Evolutionary conservation across 1,140 invertebrate species (phyloP).

Genomic region (Stratiolaelaps scimitus): DNA sequence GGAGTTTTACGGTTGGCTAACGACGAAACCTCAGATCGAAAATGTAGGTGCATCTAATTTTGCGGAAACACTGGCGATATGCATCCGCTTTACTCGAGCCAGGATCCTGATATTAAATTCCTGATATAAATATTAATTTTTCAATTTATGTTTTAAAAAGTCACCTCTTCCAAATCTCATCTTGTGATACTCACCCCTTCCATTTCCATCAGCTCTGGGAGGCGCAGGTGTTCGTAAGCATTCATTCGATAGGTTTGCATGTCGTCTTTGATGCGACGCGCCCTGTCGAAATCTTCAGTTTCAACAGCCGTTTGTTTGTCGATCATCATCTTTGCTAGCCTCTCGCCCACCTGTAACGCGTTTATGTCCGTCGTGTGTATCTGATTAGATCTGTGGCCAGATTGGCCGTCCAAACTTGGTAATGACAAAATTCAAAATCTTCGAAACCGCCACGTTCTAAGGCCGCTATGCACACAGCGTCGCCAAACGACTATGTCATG

Average conservation of each 20-base stretch:
- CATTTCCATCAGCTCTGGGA: constrained; percentile 63
- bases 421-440: background rate
- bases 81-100: no score
- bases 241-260: constrained; percentile 63
- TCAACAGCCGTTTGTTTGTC: constrained; percentile 81
- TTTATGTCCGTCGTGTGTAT: background rate
- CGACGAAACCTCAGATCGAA: no score
- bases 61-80: no score
- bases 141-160: no score
- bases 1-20: no score
- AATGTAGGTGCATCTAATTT: no score
- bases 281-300: constrained; percentile 76
- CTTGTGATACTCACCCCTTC: constrained; percentile 51
- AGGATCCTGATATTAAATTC: no score
- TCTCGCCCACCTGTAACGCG: constrained; percentile 53
- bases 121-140: no score
- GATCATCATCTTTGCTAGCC: constrained; percentile 72
- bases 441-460: no score
- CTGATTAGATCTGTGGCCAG: background rate
- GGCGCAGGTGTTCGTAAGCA: constrained; percentile 54
- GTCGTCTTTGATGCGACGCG: constrained; percentile 71
- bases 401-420: background rate
- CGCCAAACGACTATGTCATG: no score
- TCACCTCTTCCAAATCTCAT: no score
- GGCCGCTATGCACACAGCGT: no score